These are phyloP conservation scores for Xestia ashworthii DNA, from an alignment of 2,888 invertebrate genomes.

Conservation along the genomic window DNA sequence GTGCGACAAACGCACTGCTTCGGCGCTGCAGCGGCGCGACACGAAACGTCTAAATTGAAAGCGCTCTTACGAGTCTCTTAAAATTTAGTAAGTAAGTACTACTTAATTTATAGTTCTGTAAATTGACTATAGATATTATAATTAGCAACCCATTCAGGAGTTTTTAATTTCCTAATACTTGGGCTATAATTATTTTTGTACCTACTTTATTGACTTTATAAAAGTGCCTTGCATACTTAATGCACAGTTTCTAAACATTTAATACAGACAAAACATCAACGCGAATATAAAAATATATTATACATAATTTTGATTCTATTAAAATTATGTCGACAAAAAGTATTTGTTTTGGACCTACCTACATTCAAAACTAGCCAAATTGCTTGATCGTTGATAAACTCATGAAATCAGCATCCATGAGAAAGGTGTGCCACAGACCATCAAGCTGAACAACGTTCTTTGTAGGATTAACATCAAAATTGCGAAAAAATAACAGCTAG, in stretches of 20 bases:
- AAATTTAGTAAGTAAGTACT: constrained; percentile 46
- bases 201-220: constrained; percentile 6
- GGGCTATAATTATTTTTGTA: constrained; percentile 35
- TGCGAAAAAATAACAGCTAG: not conserved
- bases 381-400: not conserved
- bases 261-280: not conserved
- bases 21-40: no score
- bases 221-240: not conserved
- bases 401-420: not conserved
- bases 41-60: no score
- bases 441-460: not conserved
- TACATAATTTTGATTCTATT: not conserved
- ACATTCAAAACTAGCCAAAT: not conserved
- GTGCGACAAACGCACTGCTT: no score
- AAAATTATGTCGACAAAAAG: not conserved
- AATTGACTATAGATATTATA: constrained; percentile 12
- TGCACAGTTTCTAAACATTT: not conserved
- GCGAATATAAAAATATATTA: constrained; percentile 5
- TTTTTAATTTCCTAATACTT: constrained; percentile 9
- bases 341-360: not conserved
- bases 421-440: not conserved
- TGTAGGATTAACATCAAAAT: not conserved
- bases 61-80: no score
- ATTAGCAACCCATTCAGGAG: not conserved
- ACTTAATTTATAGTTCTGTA: not conserved